Evolutionary conservation across 2,113 vertebrate genomes (phyloP), one percentile per base, ranked within the genome.

Genomic region (Austrofundulus limnaeus): DNA sequence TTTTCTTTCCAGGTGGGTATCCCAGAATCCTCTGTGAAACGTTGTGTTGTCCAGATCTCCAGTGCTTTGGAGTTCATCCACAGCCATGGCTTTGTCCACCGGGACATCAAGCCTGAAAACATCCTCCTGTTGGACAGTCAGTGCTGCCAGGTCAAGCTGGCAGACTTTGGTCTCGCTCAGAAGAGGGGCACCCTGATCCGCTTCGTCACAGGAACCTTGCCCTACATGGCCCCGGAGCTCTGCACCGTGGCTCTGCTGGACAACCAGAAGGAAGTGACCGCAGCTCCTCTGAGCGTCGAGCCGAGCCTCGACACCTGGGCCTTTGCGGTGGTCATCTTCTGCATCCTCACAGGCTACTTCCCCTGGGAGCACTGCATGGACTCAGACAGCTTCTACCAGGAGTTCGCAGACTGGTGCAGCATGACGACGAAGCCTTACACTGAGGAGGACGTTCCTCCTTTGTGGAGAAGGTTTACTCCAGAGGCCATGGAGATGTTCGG

Each of bases 51-150:
- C 41, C 96, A 98, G 88, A 88, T 98, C 0, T 89, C 94, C 66
- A 95, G 94, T 0, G 96, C 96, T 0, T 88, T 98, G 90, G 95
- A 94, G 70, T 94, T 95, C 82, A 93, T 98, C 82, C 96, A 98
- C 85, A 90, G 90, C 66, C 92, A 73, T 0, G 94, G 94, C 23
- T 88, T 98, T 15, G 96, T 98, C 50, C 96, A 98, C 78, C 91
- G 96, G 0, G 96, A 98, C 14, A 84, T 98, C 48, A 98, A 98
- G 75, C 96, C 96, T 0, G 96, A 98, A 85, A 98, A 98, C 0
- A 93, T 98, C 47, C 92, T 98, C 16, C 92, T 98, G 16, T 90
- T 95, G 0, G 96, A 98, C 63, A 89, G 77, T 0, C 89, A 87
- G 66, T 98, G 95, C 78, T 80, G 70, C 6, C 87, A 81, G 2